Evolutionary conservation across 2,797 vertebrate genomes (phyloP), one percentile per base, ranked within the genome.

Genomic region (Bradypodion ventrale): DNA sequence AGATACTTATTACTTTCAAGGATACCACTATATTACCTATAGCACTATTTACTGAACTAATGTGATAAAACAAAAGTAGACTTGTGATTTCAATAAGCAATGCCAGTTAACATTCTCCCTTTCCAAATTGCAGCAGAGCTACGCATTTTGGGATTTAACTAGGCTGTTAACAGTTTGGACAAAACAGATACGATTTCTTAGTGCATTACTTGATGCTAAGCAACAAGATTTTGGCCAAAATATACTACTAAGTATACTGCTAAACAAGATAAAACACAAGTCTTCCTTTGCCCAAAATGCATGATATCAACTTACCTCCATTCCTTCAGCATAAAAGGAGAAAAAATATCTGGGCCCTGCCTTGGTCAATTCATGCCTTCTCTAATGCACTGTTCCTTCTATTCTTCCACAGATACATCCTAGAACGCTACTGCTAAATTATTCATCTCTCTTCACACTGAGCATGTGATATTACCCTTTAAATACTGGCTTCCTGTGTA

Each of bases 1-100:
- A 8, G 19, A 23, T 27, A 32, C 13, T 40, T 10, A 77, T 44
- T 42, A 59, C 21, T 70, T n/a, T 42, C 29, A 68, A 25, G 29
- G 8, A 80, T 44, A n/a, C 15, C 25, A 44, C 29, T 63, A 4
- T 4, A 16, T 37, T 21, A 44, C 16, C 3, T 40, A 27, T 37
- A 44, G 35, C 68, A 76, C 4, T 69, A 2, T 83, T 76, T 23
- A 49, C 56, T 42, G 70, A 78, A 59, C 80, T 23, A 84, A 15
- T 56, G 13, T 69, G 7, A 65, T 19, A 23, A 42, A 75, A 83
- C 1, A 27, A 37, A 44, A 35, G 35, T 83, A 83, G 21, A 87
- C 52, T 82, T 85, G 12, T 78, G 69, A 16, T 2, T 82, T 75
- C 65, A 79, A 72, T 68, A 89, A 27, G 4, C 52, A 84, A 75